Conservation (phyloP, 2,888 invertebrate genomes). For the Nemotelus nigrinus region DNA sequence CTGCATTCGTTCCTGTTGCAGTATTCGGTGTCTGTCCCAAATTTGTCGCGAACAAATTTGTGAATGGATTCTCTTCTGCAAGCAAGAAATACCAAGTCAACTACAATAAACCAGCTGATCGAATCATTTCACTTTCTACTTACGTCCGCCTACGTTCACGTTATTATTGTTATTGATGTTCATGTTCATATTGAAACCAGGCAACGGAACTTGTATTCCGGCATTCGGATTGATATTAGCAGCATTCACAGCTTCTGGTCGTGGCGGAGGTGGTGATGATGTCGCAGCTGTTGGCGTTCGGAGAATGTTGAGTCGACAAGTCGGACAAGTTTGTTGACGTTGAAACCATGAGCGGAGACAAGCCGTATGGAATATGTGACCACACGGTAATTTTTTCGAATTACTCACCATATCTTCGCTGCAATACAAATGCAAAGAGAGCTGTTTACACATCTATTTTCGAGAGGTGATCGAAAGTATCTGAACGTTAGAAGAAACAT, state of each 20-base stretch:
- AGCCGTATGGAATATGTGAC: slow-evolving; percentile 98
- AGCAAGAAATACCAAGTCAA: slow-evolving; percentile 44
- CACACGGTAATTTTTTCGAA: slow-evolving; percentile 97
- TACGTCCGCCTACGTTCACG: slow-evolving; percentile 46
- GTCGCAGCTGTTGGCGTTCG: slow-evolving; percentile 64
- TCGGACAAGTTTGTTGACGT: slow-evolving; percentile 99
- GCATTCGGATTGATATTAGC: slow-evolving; percentile 49
- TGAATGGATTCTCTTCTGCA: slow-evolving; percentile 53
- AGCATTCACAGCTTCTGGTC: slow-evolving; percentile 57
- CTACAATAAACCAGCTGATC: slow-evolving; percentile 53
- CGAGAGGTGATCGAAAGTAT: background rate
- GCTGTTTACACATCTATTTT: background rate
- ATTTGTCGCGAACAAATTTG: slow-evolving; percentile 53
- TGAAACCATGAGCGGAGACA: slow-evolving; percentile 99
- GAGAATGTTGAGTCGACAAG: slow-evolving; percentile 90
- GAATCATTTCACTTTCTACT: slow-evolving; percentile 42
- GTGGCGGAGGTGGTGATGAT: slow-evolving; percentile 60
- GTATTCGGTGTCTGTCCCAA: slow-evolving; percentile 33
- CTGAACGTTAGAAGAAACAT: background rate
- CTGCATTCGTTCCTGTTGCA: slow-evolving; percentile 50
- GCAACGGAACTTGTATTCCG: slow-evolving; percentile 33
- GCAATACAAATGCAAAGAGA: slow-evolving; percentile 42
- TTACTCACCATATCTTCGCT: slow-evolving; percentile 76
- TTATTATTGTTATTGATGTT: slow-evolving; percentile 48
- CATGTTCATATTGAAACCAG: slow-evolving; percentile 50